Evolutionary conservation across 2,888 invertebrate genomes (phyloP).

Genomic region (Creontiades dilutus): DNA sequence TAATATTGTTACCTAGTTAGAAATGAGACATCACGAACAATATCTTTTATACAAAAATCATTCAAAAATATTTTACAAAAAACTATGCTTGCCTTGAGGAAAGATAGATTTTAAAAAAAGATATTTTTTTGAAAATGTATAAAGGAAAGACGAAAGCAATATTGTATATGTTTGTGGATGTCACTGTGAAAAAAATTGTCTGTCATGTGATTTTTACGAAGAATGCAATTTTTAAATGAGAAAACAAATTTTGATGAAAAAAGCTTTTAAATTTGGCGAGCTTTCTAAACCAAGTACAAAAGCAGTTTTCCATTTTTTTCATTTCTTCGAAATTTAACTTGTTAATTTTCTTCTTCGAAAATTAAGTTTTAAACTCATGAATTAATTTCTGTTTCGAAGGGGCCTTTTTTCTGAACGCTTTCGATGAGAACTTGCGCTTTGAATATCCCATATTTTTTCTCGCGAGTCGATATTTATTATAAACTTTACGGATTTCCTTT

Average conservation of each 20-base stretch:
- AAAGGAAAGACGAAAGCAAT: constrained; percentile 75
- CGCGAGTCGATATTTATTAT: too few species aligned
- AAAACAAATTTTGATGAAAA: constrained; percentile 52
- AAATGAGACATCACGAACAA: constrained; percentile 75
- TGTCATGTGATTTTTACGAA: constrained; percentile 60
- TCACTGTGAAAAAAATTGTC: constrained; percentile 70
- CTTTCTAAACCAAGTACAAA: constrained; percentile 74
- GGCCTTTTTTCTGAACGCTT: not conserved
- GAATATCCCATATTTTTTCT: too few species aligned
- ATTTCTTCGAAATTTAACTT: not conserved
- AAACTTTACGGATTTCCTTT: too few species aligned
- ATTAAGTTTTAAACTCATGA: not conserved
- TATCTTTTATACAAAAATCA: constrained; percentile 75
- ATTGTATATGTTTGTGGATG: constrained; percentile 74
- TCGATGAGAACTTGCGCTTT: not conserved
- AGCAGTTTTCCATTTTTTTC: constrained; percentile 35
- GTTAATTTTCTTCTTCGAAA: constrained; percentile 10
- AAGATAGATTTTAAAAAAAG: constrained; percentile 74
- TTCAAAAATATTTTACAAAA: constrained; percentile 75
- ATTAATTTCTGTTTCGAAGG: not conserved
- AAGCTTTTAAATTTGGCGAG: constrained; percentile 73
- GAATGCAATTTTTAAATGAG: constrained; percentile 46
- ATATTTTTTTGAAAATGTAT: constrained; percentile 75
- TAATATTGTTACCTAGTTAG: constrained; percentile 75
- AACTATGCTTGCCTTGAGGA: constrained; percentile 76